Evolutionary conservation across 2,888 invertebrate genomes (phyloP).

Genomic region (Xiphydria camelus): DNA sequence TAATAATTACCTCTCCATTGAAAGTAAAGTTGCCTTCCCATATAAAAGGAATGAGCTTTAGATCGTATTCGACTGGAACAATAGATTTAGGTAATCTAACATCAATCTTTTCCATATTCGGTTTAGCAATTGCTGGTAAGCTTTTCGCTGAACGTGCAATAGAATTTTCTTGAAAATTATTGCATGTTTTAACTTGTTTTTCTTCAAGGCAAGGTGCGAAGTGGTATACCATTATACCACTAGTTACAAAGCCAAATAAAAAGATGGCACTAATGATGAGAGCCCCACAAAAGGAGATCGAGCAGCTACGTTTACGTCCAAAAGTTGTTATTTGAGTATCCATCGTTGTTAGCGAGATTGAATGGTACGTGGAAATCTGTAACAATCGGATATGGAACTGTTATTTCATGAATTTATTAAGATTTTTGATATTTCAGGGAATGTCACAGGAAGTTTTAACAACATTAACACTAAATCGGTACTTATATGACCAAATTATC

Average conservation of each 20-base stretch:
- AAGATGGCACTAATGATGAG: constrained; percentile 68
- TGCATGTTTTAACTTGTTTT: constrained; percentile 43
- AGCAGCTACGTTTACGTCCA: constrained; percentile 67
- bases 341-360: constrained; percentile 66
- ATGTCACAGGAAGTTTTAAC: too few species aligned
- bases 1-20: constrained; percentile 66
- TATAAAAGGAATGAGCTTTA: constrained; percentile 74
- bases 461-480: too few species aligned
- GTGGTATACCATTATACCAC: constrained; percentile 77
- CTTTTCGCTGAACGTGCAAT: constrained; percentile 19
- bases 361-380: too few species aligned
- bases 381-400: too few species aligned
- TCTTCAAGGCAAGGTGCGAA: constrained; percentile 69
- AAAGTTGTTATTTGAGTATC: constrained; percentile 68
- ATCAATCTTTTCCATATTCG: constrained; percentile 58
- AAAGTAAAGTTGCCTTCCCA: constrained; percentile 79
- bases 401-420: too few species aligned
- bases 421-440: too few species aligned
- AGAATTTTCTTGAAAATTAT: constrained; percentile 21
- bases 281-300: constrained; percentile 68
- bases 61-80: constrained; percentile 70
- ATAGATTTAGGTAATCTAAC: constrained; percentile 73
- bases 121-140: constrained; percentile 21
- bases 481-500: too few species aligned
- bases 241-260: constrained; percentile 68